Conservation (phyloP, 2,888 invertebrate genomes). For the Eurytoma californica region DNA sequence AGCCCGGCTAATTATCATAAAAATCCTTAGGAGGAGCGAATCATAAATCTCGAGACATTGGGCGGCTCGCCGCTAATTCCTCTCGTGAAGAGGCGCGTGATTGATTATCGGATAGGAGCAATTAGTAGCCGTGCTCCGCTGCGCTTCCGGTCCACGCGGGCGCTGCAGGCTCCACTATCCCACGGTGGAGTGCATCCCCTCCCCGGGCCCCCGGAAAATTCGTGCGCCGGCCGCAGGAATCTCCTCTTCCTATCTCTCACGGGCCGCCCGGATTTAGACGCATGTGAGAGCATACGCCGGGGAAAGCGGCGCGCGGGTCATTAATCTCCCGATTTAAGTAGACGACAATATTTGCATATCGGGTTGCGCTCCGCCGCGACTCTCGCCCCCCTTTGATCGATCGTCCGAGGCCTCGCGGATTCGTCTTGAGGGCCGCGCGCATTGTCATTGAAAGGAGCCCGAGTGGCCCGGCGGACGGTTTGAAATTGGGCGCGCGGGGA, state of each 20-base stretch:
- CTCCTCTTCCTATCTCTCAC: neutral
- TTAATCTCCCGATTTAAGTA: slow-evolving; percentile 71
- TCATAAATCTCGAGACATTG: slow-evolving; percentile 37
- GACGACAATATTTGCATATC: slow-evolving; percentile 74
- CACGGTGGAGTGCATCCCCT: slow-evolving; percentile 25
- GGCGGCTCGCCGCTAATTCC: slow-evolving; percentile 9
- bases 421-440: slow-evolving; percentile 58
- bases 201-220: slow-evolving; percentile 2
- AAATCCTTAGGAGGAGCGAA: slow-evolving; percentile 10
- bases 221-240: neutral
- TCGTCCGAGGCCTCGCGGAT: slow-evolving; percentile 24
- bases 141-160: slow-evolving; percentile 39
- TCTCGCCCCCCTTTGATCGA: slow-evolving; percentile 60
- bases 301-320: slow-evolving; percentile 57
- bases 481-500: slow-evolving; percentile 67
- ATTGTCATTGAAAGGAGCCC: slow-evolving; percentile 71
- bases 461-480: slow-evolving; percentile 63
- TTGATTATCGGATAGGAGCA: slow-evolving; percentile 49
- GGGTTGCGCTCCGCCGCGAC: slow-evolving; percentile 65
- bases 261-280: slow-evolving; percentile 33
- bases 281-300: slow-evolving; percentile 23
- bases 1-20: slow-evolving; percentile 36
- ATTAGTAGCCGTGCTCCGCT: slow-evolving; percentile 23
- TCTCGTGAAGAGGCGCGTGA: slow-evolving; percentile 15
- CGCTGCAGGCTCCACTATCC: slow-evolving; percentile 27